phyloP scores from a whole-genome alignment of 2,888 invertebrate species.

The Pomacea canaliculata region DNA sequence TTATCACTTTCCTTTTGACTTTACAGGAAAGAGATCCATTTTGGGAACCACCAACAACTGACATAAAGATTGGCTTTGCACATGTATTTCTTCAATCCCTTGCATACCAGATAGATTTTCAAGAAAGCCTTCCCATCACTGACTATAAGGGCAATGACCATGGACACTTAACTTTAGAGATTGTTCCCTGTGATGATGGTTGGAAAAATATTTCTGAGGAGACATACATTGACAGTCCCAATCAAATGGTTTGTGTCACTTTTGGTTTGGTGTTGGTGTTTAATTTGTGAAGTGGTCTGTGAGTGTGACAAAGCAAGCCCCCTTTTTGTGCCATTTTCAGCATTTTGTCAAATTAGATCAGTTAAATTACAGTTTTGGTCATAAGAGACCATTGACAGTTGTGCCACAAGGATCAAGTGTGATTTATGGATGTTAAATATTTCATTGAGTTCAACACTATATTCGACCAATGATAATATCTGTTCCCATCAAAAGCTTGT shows the following conservation, averaged over 20 bases:
- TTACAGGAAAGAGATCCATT: slow-evolving; percentile 66
- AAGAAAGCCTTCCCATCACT: slow-evolving; percentile 60
- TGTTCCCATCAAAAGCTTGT: too few relatives aligned
- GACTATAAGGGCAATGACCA: slow-evolving; percentile 61
- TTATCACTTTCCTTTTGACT: neutral
- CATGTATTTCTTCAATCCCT: slow-evolving; percentile 65
- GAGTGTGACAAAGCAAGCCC: neutral
- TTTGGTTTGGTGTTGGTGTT: neutral
- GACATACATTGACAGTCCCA: slow-evolving; percentile 72
- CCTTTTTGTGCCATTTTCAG: too few relatives aligned
- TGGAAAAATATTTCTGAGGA: slow-evolving; percentile 72
- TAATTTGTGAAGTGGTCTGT: neutral
- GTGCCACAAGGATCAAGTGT: too few relatives aligned
- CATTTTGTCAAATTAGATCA: too few relatives aligned
- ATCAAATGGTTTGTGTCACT: slow-evolving; percentile 66
- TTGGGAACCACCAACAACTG: slow-evolving; percentile 62
- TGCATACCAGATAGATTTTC: slow-evolving; percentile 59
- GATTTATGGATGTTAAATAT: too few relatives aligned
- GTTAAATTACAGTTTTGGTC: neutral
- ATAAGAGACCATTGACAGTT: too few relatives aligned
- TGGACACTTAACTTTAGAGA: slow-evolving; percentile 39
- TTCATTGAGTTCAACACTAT: too few relatives aligned
- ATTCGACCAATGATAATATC: too few relatives aligned
- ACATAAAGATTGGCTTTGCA: slow-evolving; percentile 59
- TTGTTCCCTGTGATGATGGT: slow-evolving; percentile 70